These are phyloP conservation scores for Ditula angustiorana DNA, from an alignment of 2,888 invertebrate species.

Conservation along the genomic window DNA sequence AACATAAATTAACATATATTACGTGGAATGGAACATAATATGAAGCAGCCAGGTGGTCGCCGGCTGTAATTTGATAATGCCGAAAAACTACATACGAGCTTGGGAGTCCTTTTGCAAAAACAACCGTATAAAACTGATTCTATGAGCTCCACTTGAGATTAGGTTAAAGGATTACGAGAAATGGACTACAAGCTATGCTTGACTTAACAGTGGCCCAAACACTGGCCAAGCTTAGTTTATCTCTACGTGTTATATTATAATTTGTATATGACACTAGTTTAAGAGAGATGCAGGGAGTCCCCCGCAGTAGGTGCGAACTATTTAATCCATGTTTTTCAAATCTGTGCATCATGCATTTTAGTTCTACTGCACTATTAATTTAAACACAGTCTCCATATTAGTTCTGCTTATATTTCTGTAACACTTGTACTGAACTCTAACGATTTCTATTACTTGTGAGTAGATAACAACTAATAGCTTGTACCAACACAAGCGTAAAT, in stretches of 20 bases:
- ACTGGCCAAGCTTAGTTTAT: too few relatives aligned
- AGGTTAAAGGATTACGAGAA: not conserved
- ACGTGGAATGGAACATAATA: conserved; percentile 50
- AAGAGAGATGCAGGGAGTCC: too few relatives aligned
- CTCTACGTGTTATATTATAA: too few relatives aligned
- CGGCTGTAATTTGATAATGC: conserved; percentile 68
- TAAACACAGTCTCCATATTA: too few relatives aligned
- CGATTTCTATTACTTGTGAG: too few relatives aligned
- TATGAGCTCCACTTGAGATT: not conserved
- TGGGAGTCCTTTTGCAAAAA: conserved; percentile 54
- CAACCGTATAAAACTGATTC: conserved; percentile 22
- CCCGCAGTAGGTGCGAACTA: too few relatives aligned
- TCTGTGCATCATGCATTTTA: too few relatives aligned
- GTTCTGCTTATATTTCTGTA: not conserved
- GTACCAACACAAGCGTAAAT: not conserved
- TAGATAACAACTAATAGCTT: not conserved
- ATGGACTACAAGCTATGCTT: not conserved
- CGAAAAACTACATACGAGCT: conserved; percentile 60
- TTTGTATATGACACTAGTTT: too few relatives aligned
- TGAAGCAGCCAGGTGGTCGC: conserved; percentile 65
- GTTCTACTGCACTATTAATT: too few relatives aligned
- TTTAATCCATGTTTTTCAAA: too few relatives aligned
- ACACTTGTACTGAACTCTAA: not conserved
- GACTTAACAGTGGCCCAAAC: too few relatives aligned
- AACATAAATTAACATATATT: conserved; percentile 60